These are phyloP conservation scores for Dysmachus trigonus DNA, from an alignment of 2,888 invertebrate genomes.

Conservation along the genomic window DNA sequence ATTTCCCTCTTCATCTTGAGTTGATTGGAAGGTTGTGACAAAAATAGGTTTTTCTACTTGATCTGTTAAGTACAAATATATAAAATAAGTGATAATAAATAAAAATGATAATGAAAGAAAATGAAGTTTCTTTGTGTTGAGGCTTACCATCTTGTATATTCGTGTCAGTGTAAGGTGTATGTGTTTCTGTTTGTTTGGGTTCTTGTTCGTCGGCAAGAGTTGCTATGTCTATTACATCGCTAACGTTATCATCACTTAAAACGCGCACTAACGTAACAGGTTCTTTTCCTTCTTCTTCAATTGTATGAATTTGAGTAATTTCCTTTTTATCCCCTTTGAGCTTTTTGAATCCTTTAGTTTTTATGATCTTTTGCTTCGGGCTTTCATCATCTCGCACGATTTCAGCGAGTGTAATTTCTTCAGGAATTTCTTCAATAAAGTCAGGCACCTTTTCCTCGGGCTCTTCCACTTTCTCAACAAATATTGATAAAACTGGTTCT, in stretches of 20 bases:
- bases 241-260: constrained; percentile 59
- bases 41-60: constrained; percentile 61
- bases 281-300: constrained; percentile 65
- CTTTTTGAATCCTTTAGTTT: constrained; percentile 60
- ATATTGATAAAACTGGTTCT: constrained; percentile 56
- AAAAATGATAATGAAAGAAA: background rate
- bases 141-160: constrained; percentile 56
- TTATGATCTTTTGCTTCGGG: constrained; percentile 56
- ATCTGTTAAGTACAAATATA: constrained; percentile 46
- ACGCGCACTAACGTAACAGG: constrained; percentile 63
- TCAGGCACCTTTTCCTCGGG: constrained; percentile 43
- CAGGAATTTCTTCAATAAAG: constrained; percentile 57
- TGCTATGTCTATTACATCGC: constrained; percentile 61
- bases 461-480: constrained; percentile 53
- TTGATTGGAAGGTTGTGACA: constrained; percentile 64
- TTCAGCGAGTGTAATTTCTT: constrained; percentile 59
- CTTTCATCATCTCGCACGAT: constrained; percentile 58
- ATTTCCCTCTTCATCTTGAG: constrained; percentile 61
- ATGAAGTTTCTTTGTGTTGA: background rate
- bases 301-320: constrained; percentile 64
- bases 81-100: background rate
- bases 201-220: constrained; percentile 59
- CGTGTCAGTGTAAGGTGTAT: constrained; percentile 52
- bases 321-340: constrained; percentile 57
- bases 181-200: constrained; percentile 55